Conservation (phyloP, 2,888 invertebrate species). For the Mesoligia furuncula region DNA sequence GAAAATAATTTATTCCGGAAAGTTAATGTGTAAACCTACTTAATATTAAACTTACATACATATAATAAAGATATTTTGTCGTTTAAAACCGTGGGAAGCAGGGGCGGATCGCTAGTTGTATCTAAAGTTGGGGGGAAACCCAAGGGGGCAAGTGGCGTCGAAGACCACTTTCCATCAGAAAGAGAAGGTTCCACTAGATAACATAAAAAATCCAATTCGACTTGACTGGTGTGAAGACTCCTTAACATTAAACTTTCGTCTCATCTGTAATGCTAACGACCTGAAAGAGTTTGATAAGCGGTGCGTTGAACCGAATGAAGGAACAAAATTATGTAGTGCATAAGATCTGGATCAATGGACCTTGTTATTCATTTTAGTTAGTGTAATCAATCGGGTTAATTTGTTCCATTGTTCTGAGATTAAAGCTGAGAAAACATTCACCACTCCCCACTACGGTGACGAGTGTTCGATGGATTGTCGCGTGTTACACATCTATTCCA, state of each 20-base stretch:
- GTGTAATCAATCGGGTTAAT: conserved; percentile 19
- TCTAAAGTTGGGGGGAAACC: not conserved
- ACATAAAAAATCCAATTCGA: not conserved
- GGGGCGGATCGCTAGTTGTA: not conserved
- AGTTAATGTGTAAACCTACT: too few relatives aligned
- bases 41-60: not conserved
- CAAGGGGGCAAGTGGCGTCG: not conserved
- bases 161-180: not conserved
- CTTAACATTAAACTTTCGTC: conserved; percentile 45
- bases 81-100: not conserved
- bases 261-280: conserved; percentile 51
- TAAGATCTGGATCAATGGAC: conserved; percentile 42
- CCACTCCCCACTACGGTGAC: not conserved
- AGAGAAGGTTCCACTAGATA: not conserved
- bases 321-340: conserved; percentile 29
- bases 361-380: conserved; percentile 28
- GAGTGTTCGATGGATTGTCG: not conserved
- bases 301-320: conserved; percentile 59
- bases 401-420: conserved; percentile 32
- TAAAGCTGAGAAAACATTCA: conserved; percentile 13
- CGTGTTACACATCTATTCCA: not conserved
- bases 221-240: not conserved
- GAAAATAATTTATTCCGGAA: not conserved
- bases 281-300: conserved; percentile 47
- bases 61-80: not conserved